Base-by-base conservation (phyloP, 2,113 vertebrate species). In the Elaphurus davidianus region DNA sequence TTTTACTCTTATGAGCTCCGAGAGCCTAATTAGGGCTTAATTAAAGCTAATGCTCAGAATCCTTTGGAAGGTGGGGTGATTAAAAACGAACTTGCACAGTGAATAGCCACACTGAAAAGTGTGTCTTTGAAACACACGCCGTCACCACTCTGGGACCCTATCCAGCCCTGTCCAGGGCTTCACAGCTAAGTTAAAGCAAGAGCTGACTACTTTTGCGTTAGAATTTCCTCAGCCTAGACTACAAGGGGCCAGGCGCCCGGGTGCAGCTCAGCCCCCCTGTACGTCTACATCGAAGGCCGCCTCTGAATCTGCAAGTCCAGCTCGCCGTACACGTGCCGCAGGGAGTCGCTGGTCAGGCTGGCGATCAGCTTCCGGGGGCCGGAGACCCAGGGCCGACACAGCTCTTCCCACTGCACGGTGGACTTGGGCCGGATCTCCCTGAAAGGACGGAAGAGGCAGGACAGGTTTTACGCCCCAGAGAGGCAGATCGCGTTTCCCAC, bases 251-350 rank as follows among this genome's bases (percentile, higher is more conserved):
- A 23, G 36, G 87, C 5, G 91, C 71, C 27, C 1, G 11, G 50
- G n/a, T 36, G 59, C n/a, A 4, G 21, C 45, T 71, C 33, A 28
- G 90, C 15, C 40, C 19, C 13, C 4, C 40, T 5, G n/a, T 1
- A 52, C 14, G 0, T 87, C 98, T 98, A 99, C 33, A 79, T 3
- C 7, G 76, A 87, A 50, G 79, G 90, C 55, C 14, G 96, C 81
- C 98, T 98, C 92, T 98, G 98, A 96, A 99, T 98, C 95, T 98
- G 96, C 93, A 99, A 14, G 0, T 98, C 96, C 97, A 98, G 98
- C 98, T 99, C 99, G 13, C 99, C 99, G 1, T 98, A 98, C 81
- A 99, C 99, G 57, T 99, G 99, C 94, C 99, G 99, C 98, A 99
- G 98, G 92, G 99, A 98, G 47, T 99, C 94, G 87, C 99, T 99